Evolutionary conservation across 1,140 invertebrate genomes (phyloP), one percentile per base, ranked within the genome.

Genomic region (Atta texana): DNA sequence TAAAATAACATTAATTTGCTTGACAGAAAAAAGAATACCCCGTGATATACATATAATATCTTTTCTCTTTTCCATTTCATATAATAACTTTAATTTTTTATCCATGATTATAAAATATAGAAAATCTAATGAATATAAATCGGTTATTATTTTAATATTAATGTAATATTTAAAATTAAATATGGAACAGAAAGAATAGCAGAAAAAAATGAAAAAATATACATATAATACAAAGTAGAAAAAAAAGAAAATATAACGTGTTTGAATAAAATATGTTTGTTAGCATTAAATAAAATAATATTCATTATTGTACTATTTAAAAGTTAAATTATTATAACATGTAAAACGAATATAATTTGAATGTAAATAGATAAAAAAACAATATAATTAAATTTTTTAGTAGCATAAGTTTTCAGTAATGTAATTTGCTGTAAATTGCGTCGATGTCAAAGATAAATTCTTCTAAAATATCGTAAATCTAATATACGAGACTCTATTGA

Each of bases 111-210:
- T 55, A 3, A 57, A 34, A 34, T 55, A 21, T 55, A 55, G 51
- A 14, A 55, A 44, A 44, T 44, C 0, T 44, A 44, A 24, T 57
- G 14, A 18, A 44, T 16, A 34, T 34, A 55, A 57, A 55, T n/a
- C 51, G 2, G 10, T 55, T 31, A 74, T n/a, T 28, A 72, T 5
- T 14, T 0, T 34, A n/a, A 57, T 34, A 14, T 55, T 53, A 72
- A 53, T 6, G 31, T 18, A 28, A 72, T 72, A 53, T 72, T 51
- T 72, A 31, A 51, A 53, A 53, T 74, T n/a, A 18, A 72, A 72
- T 53, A 53, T 72, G 6, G 21, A 14, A 16, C 4, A 53, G 44
- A n/a, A 53, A 7, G 16, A 53, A 53, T 53, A 18, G 2, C 7
- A 57, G n/a, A 21, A 55, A 55, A 55, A 53, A 72, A 44, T 24